Evolutionary conservation across 2,113 vertebrate species (phyloP), one percentile per base, ranked within the genome.

Genomic region (Dicrurus megarhynchus): DNA sequence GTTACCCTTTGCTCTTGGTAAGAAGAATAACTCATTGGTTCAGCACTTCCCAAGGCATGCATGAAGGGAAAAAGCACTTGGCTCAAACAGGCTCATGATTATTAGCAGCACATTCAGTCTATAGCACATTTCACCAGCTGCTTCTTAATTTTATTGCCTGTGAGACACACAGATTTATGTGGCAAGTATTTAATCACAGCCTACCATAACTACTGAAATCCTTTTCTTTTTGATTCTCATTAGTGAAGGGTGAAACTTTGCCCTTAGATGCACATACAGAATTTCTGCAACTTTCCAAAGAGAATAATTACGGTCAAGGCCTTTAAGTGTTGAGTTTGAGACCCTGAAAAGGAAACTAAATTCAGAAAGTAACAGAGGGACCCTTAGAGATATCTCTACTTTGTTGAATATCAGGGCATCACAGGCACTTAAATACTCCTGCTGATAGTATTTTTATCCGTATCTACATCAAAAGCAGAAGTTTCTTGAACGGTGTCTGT

Each of bases 61-160:
- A 4, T 78, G 80, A 92, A 89, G 53, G 10, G 26, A 39, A 80
- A 79, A 91, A 88, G 61, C 4, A 3, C 46, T 44, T 86, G 73
- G 76, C 61, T 93, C 84, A 75, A 90, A 75, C 23, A 71, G 23
- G 30, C 52, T 86, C 15, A 28, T 73, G 56, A 78, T 81, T 86
- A 94, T 78, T 67, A 91, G 84, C 64, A 91, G 53, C 64, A 91
- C 94, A 95, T 84, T 93, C 85, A 93, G 89, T 81, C 79, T 60
- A 71, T 10, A 60, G 76, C 3, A 13, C 8, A 1, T 78, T 95
- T 92, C 86, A 90, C 39, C 68, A 88, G 68, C 68, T 92, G 68
- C 79, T 77, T 76, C 86, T 89, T 91, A 63, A 95, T 94, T 91
- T 91, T 70, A 78, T 18, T 85, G 64, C 71, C 67, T 88, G 73